Percentiles rank a stretch among this genome's conserved stretches.
phyloP scores from a whole-genome alignment of 2,888 invertebrate species.

The Nasonia oneida region DNA sequence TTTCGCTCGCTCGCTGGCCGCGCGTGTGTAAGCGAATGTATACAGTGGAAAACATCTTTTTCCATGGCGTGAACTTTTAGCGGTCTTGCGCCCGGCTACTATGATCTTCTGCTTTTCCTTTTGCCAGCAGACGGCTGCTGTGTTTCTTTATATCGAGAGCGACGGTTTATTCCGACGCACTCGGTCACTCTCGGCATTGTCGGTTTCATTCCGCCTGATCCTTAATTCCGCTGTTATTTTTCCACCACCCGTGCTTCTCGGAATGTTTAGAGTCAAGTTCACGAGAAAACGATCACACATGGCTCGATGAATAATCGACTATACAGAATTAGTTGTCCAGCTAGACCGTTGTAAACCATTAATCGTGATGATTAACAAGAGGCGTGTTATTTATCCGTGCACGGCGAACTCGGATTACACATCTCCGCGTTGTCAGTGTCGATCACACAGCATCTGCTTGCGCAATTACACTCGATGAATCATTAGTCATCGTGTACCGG shows the following conservation, averaged over 20 bases:
- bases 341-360: background rate
- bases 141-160: conserved; percentile 31
- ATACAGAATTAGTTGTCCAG: background rate
- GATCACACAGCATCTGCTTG: background rate
- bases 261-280: conserved; percentile 52
- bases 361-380: conserved; percentile 34
- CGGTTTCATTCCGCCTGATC: conserved; percentile 33
- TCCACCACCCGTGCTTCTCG: conserved; percentile 14
- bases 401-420: background rate
- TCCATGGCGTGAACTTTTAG: conserved; percentile 60
- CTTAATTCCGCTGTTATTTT: conserved; percentile 48
- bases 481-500: conserved; percentile 36
- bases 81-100: conserved; percentile 48
- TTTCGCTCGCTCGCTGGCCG: background rate
- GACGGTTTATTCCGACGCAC: conserved; percentile 25
- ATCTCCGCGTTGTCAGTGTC: background rate
- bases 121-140: conserved; percentile 1
- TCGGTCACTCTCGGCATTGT: background rate
- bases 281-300: background rate
- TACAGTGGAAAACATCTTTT: conserved; percentile 52
- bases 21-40: conserved; percentile 6
- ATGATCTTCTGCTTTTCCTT: conserved; percentile 11
- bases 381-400: background rate
- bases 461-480: conserved; percentile 25
- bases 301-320: conserved; percentile 9